Conservation (phyloP, 2,113 vertebrate species). For the Cnemophilus loriae region DNA sequence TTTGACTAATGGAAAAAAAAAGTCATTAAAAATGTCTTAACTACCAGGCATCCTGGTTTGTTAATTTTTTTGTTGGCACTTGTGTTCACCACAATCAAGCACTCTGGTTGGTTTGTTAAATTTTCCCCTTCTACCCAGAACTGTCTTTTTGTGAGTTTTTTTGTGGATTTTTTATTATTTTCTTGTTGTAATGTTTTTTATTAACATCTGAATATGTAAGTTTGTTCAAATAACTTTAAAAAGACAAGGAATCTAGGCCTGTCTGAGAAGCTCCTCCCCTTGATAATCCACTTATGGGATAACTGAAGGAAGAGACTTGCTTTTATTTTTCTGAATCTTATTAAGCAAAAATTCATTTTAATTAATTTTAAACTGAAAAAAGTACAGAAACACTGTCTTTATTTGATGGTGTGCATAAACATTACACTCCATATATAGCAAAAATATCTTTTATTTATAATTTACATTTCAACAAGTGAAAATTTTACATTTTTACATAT, state of each 20-base stretch:
- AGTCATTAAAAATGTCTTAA: conserved; percentile 51
- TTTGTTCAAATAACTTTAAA: conserved; percentile 29
- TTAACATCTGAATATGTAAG: conserved; percentile 5
- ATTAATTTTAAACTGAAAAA: conserved; percentile 69
- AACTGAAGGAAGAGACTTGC: conserved; percentile 36
- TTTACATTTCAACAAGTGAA: conserved; percentile 87
- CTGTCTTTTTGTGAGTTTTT: not conserved
- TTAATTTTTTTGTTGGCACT: conserved; percentile 67
- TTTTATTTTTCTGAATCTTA: conserved; percentile 45
- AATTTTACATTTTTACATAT: conserved; percentile 82
- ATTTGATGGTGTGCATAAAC: conserved; percentile 84
- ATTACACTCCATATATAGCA: conserved; percentile 92
- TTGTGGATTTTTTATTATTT: not conserved
- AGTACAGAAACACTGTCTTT: conserved; percentile 74
- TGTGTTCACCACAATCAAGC: conserved; percentile 59
- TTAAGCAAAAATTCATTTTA: conserved; percentile 58
- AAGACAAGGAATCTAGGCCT: conserved; percentile 37
- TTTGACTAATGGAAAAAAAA: conserved; percentile 54
- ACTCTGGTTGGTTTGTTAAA: conserved; percentile 49
- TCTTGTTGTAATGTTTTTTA: not conserved
- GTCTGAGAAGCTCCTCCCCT: conserved; percentile 45
- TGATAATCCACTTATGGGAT: conserved; percentile 3
- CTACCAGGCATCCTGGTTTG: conserved; percentile 66
- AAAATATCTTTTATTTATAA: conserved; percentile 99
- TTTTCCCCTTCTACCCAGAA: conserved; percentile 10